These are phyloP conservation scores for Sipha maydis DNA, from an alignment of 2,888 invertebrate species.

Conservation along the genomic window DNA sequence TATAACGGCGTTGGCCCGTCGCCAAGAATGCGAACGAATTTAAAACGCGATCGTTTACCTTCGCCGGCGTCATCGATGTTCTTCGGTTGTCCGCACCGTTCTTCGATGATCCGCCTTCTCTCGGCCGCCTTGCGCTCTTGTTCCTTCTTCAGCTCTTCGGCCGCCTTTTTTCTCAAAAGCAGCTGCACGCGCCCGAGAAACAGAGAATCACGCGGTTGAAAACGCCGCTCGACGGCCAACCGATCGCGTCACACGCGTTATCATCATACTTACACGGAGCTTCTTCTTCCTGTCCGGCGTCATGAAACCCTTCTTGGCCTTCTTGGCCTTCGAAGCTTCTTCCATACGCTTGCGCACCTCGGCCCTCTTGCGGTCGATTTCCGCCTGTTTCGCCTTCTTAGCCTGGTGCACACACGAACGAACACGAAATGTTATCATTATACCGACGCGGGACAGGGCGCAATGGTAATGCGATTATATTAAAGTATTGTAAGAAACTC, in stretches of 20 bases:
- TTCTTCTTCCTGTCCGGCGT: constrained; percentile 99
- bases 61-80: constrained; percentile 91
- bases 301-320: constrained; percentile 99
- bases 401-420: constrained; percentile 68
- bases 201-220: neutral
- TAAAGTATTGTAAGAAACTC: too few species aligned
- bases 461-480: neutral
- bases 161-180: constrained; percentile 99
- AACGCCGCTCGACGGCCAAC: neutral
- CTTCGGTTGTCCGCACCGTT: constrained; percentile 93
- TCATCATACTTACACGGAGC: constrained; percentile 83
- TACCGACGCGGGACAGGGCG: too few species aligned
- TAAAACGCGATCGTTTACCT: constrained; percentile 74
- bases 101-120: constrained; percentile 95
- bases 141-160: constrained; percentile 99
- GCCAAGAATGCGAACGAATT: constrained; percentile 9
- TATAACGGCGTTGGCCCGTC: neutral
- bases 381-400: constrained; percentile 97
- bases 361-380: constrained; percentile 98
- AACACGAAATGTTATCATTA: neutral
- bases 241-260: too few species aligned
- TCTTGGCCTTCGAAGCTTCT: constrained; percentile 97
- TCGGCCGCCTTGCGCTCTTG: constrained; percentile 99
- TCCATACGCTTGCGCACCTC: constrained; percentile 99
- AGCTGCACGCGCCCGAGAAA: constrained; percentile 73